Evolutionary conservation across 1,140 invertebrate species (phyloP).

Genomic region (Samia ricini): DNA sequence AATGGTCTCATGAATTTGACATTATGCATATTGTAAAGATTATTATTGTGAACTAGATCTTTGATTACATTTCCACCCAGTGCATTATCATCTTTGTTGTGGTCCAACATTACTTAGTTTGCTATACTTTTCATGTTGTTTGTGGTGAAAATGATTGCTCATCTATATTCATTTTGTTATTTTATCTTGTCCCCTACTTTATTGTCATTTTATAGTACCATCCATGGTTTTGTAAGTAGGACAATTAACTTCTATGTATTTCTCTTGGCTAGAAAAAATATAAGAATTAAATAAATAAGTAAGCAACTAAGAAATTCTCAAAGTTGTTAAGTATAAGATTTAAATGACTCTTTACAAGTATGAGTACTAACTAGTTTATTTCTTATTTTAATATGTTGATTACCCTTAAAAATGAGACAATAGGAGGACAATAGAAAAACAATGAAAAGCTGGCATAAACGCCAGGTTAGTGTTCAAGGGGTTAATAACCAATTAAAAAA

Average conservation of each 20-base stretch:
- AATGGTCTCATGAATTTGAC: slow-evolving; percentile 51
- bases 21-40: slow-evolving; percentile 37
- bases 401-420: too few relatives aligned
- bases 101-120: slow-evolving; percentile 58
- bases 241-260: slow-evolving; percentile 5
- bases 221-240: slow-evolving; percentile 55
- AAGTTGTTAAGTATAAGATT: background rate
- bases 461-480: too few relatives aligned
- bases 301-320: too few relatives aligned
- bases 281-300: slow-evolving; percentile 4
- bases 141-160: slow-evolving; percentile 32
- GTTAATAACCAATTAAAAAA: too few relatives aligned
- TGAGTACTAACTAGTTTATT: too few relatives aligned
- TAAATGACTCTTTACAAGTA: too few relatives aligned
- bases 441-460: too few relatives aligned
- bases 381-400: too few relatives aligned
- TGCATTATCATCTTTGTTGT: slow-evolving; percentile 51
- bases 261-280: slow-evolving; percentile 23
- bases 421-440: too few relatives aligned
- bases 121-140: slow-evolving; percentile 50
- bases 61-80: slow-evolving; percentile 75
- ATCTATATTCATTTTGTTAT: slow-evolving; percentile 38
- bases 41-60: slow-evolving; percentile 62
- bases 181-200: slow-evolving; percentile 36
- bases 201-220: slow-evolving; percentile 64